A percentile compares a stretch with the other conserved stretches of the same genome.
Evolutionary conservation across 2,797 vertebrate species (phyloP).

Genomic region (Atherinosoma microstoma): DNA sequence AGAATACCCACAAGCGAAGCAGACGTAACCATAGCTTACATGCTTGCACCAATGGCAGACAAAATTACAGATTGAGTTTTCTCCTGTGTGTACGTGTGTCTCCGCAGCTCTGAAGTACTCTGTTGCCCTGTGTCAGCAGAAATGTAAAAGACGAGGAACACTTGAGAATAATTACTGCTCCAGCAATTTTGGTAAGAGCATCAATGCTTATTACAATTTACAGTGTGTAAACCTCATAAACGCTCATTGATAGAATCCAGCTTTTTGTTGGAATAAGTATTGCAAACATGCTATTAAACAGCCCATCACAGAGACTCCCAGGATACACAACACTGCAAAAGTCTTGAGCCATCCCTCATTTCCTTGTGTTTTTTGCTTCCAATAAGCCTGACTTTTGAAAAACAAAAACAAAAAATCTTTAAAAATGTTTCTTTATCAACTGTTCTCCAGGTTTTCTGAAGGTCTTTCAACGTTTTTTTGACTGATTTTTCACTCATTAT

Average conservation of each 20-base stretch:
- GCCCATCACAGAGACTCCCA: neutral
- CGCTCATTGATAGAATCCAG: conserved; percentile 17
- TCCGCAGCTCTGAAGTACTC: conserved; percentile 91
- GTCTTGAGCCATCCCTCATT: neutral
- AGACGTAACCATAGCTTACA: conserved; percentile 38
- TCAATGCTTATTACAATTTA: conserved; percentile 17
- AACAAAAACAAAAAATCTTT: neutral
- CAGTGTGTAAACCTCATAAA: conserved; percentile 12
- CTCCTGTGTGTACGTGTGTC: conserved; percentile 42
- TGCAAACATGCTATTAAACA: neutral
- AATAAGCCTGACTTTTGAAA: neutral
- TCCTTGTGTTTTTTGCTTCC: neutral
- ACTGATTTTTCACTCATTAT: neutral
- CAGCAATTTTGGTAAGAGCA: conserved; percentile 94
- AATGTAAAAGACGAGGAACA: conserved; percentile 91
- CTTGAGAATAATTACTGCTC: conserved; percentile 95
- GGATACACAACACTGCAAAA: neutral
- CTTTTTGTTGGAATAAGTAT: neutral
- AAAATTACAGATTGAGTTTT: conserved; percentile 50
- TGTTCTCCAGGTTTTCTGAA: neutral
- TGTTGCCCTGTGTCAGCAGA: conserved; percentile 91
- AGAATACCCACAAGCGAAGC: conserved; percentile 38
- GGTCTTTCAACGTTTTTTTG: neutral
- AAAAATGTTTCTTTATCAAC: neutral
- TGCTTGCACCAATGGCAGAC: conserved; percentile 23